Conservation (phyloP, 2,113 vertebrate species). For the Rhabdomys dilectus region DNA sequence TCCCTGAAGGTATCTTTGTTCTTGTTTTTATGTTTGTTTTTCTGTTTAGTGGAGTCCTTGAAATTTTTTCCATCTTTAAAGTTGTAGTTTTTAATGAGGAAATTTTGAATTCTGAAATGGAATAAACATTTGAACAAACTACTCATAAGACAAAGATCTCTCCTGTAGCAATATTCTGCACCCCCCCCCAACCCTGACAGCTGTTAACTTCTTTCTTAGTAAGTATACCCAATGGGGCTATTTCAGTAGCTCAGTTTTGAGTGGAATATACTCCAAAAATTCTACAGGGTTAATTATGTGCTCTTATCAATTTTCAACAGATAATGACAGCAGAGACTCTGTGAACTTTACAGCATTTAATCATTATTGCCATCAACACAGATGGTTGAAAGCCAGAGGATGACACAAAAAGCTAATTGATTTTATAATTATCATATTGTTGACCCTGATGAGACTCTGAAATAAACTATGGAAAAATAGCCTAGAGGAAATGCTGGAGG, state of each 20-base stretch:
- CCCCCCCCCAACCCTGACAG: background rate
- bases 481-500: background rate
- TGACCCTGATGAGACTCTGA: constrained; percentile 32
- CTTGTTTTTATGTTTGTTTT: background rate
- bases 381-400: background rate
- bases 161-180: background rate
- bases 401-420: background rate
- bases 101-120: background rate
- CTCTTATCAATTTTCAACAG: background rate
- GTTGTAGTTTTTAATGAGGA: background rate
- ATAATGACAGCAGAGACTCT: background rate
- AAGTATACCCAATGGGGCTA: background rate
- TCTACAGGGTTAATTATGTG: constrained; percentile 5
- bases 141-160: background rate
- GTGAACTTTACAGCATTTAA: background rate
- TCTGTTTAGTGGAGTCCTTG: background rate
- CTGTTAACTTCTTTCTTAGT: background rate
- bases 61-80: background rate
- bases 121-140: background rate
- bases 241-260: constrained; percentile 21
- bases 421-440: constrained; percentile 28
- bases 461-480: constrained; percentile 20
- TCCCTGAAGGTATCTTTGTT: background rate
- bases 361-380: background rate
- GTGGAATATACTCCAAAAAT: background rate